Conservation (phyloP, 2,113 vertebrate species). For the Holacanthus passer region DNA sequence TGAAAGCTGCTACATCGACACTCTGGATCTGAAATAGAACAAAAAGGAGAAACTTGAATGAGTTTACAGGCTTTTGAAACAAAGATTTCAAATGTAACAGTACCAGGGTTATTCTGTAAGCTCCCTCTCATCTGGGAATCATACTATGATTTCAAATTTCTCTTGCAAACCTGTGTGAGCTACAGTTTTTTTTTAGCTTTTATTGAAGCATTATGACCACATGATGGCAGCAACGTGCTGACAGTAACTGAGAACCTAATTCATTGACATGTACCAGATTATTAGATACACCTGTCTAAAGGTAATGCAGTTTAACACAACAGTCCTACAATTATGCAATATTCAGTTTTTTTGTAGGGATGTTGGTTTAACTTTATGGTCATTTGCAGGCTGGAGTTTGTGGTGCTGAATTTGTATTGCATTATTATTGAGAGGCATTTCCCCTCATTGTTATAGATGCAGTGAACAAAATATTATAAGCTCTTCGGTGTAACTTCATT, state of each 20-base stretch:
- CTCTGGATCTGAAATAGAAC: conserved; percentile 85
- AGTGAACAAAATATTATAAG: background rate
- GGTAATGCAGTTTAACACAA: background rate
- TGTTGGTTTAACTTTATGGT: background rate
- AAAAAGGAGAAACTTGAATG: background rate
- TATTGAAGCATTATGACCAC: background rate
- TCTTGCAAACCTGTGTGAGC: background rate
- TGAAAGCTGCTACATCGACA: conserved; percentile 81
- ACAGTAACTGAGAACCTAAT: background rate
- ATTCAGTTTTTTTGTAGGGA: background rate
- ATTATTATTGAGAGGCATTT: too few relatives aligned
- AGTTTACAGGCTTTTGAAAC: too few relatives aligned
- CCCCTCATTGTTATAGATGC: too few relatives aligned
- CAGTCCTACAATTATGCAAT: background rate
- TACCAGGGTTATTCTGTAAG: background rate
- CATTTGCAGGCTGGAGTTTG: background rate
- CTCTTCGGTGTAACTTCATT: background rate
- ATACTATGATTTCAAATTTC: background rate
- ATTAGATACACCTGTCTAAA: background rate
- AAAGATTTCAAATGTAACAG: background rate
- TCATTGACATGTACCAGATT: background rate
- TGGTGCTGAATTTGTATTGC: background rate
- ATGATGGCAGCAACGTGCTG: background rate
- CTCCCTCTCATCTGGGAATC: background rate
- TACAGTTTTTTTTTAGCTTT: background rate